Percentiles rank a stretch among this genome's conserved stretches.
These are phyloP conservation scores for Drosophila navojoa DNA, from an alignment of 1,140 invertebrate genomes.

Conservation along the genomic window DNA sequence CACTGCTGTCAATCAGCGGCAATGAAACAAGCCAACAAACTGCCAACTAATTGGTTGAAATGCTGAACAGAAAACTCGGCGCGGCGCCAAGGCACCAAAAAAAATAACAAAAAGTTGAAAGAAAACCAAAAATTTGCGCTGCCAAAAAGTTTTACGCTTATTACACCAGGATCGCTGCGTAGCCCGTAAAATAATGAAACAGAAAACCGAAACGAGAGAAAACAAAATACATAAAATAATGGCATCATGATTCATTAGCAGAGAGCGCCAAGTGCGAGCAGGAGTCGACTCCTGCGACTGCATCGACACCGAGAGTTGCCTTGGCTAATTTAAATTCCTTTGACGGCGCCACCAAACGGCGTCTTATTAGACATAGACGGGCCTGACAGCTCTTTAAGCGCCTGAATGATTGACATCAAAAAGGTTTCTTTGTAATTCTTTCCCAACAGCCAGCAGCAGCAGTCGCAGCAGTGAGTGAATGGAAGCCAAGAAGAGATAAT, in stretches of 20 bases:
- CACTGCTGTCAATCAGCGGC: constrained; percentile 76
- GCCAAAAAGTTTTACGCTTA: constrained; percentile 79
- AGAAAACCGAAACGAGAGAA: constrained; percentile 26
- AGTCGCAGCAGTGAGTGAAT: not conserved
- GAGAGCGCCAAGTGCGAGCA: constrained; percentile 47
- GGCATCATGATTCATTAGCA: constrained; percentile 77
- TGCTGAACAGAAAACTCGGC: constrained; percentile 50
- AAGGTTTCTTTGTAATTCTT: constrained; percentile 58
- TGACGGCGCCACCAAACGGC: constrained; percentile 48
- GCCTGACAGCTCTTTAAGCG: constrained; percentile 79
- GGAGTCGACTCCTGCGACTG: constrained; percentile 40
- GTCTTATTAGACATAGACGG: constrained; percentile 70
- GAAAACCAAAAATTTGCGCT: constrained; percentile 50
- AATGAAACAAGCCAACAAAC: constrained; percentile 56
- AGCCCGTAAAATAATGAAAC: constrained; percentile 23
- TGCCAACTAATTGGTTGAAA: constrained; percentile 78
- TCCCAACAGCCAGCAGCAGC: constrained; percentile 5
- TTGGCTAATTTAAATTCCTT: constrained; percentile 81
- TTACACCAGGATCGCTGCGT: constrained; percentile 59
- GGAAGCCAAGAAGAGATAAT: constrained; percentile 24
- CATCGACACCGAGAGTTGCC: constrained; percentile 51
- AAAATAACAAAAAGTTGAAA: constrained; percentile 27
- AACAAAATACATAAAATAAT: constrained; percentile 54
- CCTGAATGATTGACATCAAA: constrained; percentile 81
- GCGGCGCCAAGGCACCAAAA: constrained; percentile 9